Conservation (phyloP, 2,797 vertebrate species). For the Semotilus atromaculatus region DNA sequence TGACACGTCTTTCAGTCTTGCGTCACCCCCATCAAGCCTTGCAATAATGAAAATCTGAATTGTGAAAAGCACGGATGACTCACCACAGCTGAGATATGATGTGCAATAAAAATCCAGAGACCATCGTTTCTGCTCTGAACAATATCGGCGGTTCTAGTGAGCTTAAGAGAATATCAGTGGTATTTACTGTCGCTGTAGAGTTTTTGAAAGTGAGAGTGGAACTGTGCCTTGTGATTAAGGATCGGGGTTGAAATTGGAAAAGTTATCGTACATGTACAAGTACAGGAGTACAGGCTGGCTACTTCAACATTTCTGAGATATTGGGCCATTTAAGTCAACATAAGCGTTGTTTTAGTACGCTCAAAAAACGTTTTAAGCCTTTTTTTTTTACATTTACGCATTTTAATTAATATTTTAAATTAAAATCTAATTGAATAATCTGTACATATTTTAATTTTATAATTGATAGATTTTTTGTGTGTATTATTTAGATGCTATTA, state of each 20-base stretch:
- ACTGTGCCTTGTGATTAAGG: constrained; percentile 6
- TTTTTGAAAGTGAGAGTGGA: neutral
- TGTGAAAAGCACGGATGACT: constrained; percentile 30
- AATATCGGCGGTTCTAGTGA: neutral
- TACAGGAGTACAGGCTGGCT: neutral
- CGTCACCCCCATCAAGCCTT: constrained; percentile 17
- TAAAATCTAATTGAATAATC: no score
- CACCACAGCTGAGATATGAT: constrained; percentile 22
- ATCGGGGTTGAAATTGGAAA: neutral
- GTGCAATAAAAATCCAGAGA: constrained; percentile 23
- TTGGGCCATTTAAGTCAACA: neutral
- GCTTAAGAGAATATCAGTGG: constrained; percentile 2
- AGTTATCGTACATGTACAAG: neutral
- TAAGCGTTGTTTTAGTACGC: neutral
- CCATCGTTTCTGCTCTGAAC: neutral
- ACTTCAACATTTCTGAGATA: neutral
- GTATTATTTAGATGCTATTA: neutral
- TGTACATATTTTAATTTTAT: no score
- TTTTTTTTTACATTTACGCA: no score
- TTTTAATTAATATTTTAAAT: no score
- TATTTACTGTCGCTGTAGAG: neutral
- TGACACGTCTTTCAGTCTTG: constrained; percentile 18
- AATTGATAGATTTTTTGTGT: no score
- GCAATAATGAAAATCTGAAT: constrained; percentile 30
- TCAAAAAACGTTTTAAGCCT: no score